Percentiles rank a stretch among this genome's conserved stretches.
phyloP scores from a whole-genome alignment of 1,140 invertebrate species.

The Ectropis grisescens region DNA sequence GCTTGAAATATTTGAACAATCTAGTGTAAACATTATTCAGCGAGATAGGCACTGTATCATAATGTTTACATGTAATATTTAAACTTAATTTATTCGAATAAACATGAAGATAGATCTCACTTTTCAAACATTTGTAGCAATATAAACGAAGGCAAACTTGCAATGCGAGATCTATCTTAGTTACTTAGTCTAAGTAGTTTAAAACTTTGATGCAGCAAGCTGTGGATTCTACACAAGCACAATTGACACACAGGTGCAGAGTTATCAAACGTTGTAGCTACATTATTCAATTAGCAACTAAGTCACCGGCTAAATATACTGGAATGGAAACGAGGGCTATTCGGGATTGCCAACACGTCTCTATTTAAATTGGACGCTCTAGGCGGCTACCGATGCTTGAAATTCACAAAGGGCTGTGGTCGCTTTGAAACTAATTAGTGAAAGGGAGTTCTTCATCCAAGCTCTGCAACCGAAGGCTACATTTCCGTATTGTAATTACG shows the following conservation, averaged over 20 bases:
- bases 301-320: constrained; percentile 45
- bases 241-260: constrained; percentile 17
- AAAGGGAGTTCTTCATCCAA: constrained; percentile 34
- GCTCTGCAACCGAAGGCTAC: constrained; percentile 32
- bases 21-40: no score
- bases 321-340: constrained; percentile 37
- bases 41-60: no score
- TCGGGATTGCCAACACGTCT: constrained; percentile 40
- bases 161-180: background rate
- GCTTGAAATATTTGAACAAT: no score
- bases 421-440: constrained; percentile 61
- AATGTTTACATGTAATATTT: no score
- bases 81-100: no score
- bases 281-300: constrained; percentile 40
- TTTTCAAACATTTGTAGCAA: no score
- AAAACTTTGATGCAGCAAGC: constrained; percentile 67
- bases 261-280: constrained; percentile 6
- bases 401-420: constrained; percentile 60
- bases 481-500: constrained; percentile 23
- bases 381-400: constrained; percentile 47
- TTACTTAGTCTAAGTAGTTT: background rate
- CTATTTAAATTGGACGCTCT: constrained; percentile 42
- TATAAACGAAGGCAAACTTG: no score
- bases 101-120: no score
- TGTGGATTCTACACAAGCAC: constrained; percentile 60